phyloP scores from a whole-genome alignment of 1,140 invertebrate genomes.

The Aphelinus atriplicis region DNA sequence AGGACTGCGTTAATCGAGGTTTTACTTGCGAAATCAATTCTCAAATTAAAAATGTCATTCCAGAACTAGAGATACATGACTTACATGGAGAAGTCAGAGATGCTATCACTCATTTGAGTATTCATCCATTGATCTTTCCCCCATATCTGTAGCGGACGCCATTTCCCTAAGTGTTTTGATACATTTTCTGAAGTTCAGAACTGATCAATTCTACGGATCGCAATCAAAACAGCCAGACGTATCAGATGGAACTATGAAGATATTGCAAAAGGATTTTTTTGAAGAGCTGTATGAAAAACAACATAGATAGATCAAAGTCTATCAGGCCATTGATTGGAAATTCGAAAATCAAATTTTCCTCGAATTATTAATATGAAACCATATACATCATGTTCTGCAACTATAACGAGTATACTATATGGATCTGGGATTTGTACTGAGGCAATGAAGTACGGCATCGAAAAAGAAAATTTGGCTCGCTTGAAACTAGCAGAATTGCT shows the following conservation, averaged over 20 bases:
- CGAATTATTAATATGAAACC: slow-evolving; percentile 45
- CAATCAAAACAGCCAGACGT: not conserved
- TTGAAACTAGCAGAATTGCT: slow-evolving; percentile 42
- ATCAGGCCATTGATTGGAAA: slow-evolving; percentile 48
- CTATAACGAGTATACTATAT: slow-evolving; percentile 48
- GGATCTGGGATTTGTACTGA: slow-evolving; percentile 35
- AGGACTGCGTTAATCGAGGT: not conserved
- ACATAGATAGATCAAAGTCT: slow-evolving; percentile 42
- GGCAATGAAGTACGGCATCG: slow-evolving; percentile 47
- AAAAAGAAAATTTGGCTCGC: slow-evolving; percentile 52
- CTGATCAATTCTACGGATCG: not conserved
- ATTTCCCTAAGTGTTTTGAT: slow-evolving; percentile 37
- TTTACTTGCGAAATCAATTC: not conserved
- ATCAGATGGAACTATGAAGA: too few relatives aligned
- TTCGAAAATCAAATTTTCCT: slow-evolving; percentile 55
- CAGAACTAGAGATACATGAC: too few relatives aligned
- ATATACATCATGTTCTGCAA: slow-evolving; percentile 40
- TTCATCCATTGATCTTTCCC: slow-evolving; percentile 44
- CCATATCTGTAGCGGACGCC: slow-evolving; percentile 57
- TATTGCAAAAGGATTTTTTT: too few relatives aligned
- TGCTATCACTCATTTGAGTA: too few relatives aligned
- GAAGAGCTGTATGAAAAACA: slow-evolving; percentile 17
- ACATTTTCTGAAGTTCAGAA: not conserved
- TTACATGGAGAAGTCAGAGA: too few relatives aligned
- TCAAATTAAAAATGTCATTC: not conserved